A percentile compares a stretch with the other conserved stretches of the same genome.
phyloP scores from a whole-genome alignment of 2,113 vertebrate species.

The Psittacula cyanocephala region DNA sequence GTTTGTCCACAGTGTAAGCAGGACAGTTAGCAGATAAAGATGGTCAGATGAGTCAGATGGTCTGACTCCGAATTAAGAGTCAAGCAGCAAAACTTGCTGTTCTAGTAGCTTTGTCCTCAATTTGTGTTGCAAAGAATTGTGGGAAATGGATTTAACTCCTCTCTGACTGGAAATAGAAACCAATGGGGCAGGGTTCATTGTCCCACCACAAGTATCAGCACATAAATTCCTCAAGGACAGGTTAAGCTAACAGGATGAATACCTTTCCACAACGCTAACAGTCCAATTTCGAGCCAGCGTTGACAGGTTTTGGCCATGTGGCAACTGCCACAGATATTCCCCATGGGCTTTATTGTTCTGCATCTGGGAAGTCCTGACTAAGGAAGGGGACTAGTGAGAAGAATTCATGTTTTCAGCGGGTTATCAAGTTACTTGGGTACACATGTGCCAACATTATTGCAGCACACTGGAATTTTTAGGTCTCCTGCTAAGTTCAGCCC shows the following conservation, averaged over 20 bases:
- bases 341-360: neutral
- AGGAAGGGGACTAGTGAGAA: neutral
- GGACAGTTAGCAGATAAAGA: neutral
- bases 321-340: neutral
- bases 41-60: too few species aligned
- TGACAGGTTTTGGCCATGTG: neutral
- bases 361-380: neutral
- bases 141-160: neutral
- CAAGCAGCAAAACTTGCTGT: neutral
- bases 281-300: neutral
- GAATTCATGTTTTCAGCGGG: neutral
- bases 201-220: neutral
- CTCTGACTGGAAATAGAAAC: neutral
- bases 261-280: neutral
- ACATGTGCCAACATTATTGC: neutral
- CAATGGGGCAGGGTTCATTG: too few species aligned
- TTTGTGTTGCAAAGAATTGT: neutral
- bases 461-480: neutral
- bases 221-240: neutral
- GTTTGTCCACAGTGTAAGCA: neutral
- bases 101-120: accelerated
- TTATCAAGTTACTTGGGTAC: neutral
- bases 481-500: neutral
- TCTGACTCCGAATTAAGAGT: neutral
- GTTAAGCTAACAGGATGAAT: neutral